Conservation (phyloP, 1,140 invertebrate genomes). For the Lerema accius region DNA sequence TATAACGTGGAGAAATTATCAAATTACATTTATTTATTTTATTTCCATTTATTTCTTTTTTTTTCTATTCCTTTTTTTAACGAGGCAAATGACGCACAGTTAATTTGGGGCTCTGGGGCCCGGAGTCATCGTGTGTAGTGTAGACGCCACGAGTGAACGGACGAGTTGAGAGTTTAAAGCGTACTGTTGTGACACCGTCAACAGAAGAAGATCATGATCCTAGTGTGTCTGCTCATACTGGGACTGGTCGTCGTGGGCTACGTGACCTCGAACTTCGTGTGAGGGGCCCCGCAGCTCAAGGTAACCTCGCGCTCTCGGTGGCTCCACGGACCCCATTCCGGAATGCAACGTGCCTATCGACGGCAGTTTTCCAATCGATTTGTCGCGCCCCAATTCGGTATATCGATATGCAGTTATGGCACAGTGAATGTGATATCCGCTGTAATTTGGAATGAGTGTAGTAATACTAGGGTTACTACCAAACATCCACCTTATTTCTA, state of each 20-base stretch:
- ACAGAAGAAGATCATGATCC: conserved; percentile 99
- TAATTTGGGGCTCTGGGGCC: conserved; percentile 32
- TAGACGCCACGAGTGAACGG: conserved; percentile 42
- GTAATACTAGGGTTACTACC: too few relatives aligned
- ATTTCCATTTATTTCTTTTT: conserved; percentile 74
- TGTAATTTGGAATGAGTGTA: too few relatives aligned
- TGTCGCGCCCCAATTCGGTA: not conserved
- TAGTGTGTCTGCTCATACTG: conserved; percentile 96
- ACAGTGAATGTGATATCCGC: not conserved
- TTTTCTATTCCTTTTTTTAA: conserved; percentile 51
- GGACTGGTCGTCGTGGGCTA: conserved; percentile 90
- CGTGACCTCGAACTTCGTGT: conserved; percentile 80
- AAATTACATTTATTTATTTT: conserved; percentile 83
- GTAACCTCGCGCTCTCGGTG: conserved; percentile 55
- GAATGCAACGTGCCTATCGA: not conserved
- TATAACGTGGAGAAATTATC: conserved; percentile 70
- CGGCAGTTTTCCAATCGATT: not conserved
- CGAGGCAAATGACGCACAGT: conserved; percentile 78
- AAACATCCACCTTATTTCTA: too few relatives aligned
- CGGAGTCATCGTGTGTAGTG: conserved; percentile 32
- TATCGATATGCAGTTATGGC: not conserved
- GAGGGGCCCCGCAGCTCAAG: conserved; percentile 67
- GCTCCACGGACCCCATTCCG: conserved; percentile 35
- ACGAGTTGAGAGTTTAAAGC: conserved; percentile 65
- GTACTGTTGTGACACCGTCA: conserved; percentile 81